A percentile compares a stretch with the other conserved stretches of the same genome.
These are phyloP conservation scores for Erythrocercus mccallii DNA, from an alignment of 2,113 vertebrate genomes.

Conservation along the genomic window DNA sequence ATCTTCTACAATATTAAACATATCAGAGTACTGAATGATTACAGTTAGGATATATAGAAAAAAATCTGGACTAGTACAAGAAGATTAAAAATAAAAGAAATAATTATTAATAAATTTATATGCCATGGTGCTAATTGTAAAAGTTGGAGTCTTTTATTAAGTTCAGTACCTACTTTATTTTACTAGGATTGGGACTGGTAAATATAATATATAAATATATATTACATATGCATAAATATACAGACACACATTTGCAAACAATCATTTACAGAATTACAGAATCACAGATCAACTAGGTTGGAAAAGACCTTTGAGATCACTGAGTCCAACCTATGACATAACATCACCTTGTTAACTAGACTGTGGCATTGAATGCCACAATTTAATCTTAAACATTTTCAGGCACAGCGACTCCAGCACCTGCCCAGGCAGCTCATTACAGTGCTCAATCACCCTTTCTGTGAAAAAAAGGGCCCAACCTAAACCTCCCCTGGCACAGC, in stretches of 20 bases:
- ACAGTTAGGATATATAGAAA: background rate
- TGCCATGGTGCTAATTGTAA: background rate
- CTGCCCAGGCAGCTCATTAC: background rate
- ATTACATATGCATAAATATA: background rate
- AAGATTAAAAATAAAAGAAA: background rate
- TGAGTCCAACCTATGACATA: background rate
- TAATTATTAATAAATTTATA: background rate
- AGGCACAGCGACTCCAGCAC: background rate
- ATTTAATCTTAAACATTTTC: background rate
- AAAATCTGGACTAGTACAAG: background rate
- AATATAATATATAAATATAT: background rate
- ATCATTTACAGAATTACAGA: background rate
- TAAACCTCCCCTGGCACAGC: background rate
- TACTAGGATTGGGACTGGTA: background rate
- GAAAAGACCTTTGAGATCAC: background rate
- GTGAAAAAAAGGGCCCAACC: background rate
- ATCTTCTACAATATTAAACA: background rate
- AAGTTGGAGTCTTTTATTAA: background rate
- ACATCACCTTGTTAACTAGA: background rate
- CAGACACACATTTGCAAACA: background rate
- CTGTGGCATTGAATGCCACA: background rate
- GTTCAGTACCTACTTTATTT: background rate
- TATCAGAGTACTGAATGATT: background rate
- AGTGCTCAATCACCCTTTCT: background rate
- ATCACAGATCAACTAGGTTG: background rate